Evolutionary conservation across 2,888 invertebrate genomes (phyloP), one percentile per base, ranked within the genome.

Genomic region (Stenolophus ochropezus): DNA sequence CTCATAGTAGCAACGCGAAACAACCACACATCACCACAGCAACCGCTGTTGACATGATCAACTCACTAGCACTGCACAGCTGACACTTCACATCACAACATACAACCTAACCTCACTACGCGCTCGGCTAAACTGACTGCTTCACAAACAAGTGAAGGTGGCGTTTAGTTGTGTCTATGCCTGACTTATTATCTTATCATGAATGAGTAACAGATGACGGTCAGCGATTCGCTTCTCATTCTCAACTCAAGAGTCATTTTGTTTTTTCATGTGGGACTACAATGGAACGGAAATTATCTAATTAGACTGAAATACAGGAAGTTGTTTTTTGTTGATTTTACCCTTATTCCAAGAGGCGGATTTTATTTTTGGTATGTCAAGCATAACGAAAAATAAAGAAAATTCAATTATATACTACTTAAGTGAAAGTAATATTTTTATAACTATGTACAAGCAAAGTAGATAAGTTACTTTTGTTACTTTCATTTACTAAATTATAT

Each of bases 71-170:
- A 53, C 14, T 6, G 56, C 74, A 25, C 74, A 74, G 47, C 47
- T 74, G 74, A 42, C 58, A 20, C 42, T 71, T 33, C 47, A 71
- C 71, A 71, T 16, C 33, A 47, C 71, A 56, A 18, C 18, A 11
- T 42, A 71, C 18, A 71, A 49, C 3, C 49, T 49, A 23, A 73
- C 49, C 65, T 33, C 65, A 69, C 65, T 25, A 73, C 20, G 18
- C 14, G 47, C 73, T 73, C 21, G 14, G 73, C 23, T 1, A 6
- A 2, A 47, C 49, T 73, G 73, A 23, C 49, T 23, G 20, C 73
- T 47, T n/a, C 21, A n/a, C n/a, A n/a, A n/a, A n/a, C n/a, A 73
- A 73, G 73, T 49, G 73, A 73, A 73, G 73, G 73, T 73, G 73
- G 73, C 47, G 49, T 11, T 21, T 16, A 33, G 65, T 69, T 69